Conservation (phyloP, 2,888 invertebrate genomes). For the Eledone cirrhosa region DNA sequence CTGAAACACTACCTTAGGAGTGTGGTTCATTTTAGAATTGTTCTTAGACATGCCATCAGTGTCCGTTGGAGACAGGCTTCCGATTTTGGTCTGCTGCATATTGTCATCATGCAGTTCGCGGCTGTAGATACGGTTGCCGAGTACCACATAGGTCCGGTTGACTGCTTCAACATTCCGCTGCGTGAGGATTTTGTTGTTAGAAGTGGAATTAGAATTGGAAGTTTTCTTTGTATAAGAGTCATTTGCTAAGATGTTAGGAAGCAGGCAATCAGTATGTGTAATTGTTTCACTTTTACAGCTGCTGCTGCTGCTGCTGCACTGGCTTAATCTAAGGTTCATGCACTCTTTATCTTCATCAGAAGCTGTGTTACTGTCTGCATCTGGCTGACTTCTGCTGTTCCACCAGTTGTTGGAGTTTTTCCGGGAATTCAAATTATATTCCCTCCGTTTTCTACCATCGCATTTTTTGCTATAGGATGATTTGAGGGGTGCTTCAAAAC, state of each 20-base stretch:
- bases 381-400: neutral
- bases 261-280: neutral
- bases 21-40: neutral
- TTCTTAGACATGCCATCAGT: neutral
- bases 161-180: neutral
- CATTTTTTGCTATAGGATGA: constrained; percentile 18
- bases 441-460: constrained; percentile 18
- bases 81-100: neutral
- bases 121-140: constrained; percentile 18
- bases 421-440: constrained; percentile 28
- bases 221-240: neutral
- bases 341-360: constrained; percentile 8
- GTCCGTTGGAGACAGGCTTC: neutral
- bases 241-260: too few relatives aligned
- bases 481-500: neutral
- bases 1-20: neutral
- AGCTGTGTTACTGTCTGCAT: constrained; percentile 21
- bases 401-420: constrained; percentile 17
- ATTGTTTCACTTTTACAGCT: constrained; percentile 5
- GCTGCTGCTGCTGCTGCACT: constrained; percentile 21
- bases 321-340: neutral
- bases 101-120: neutral
- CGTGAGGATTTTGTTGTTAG: neutral
- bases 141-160: constrained; percentile 18
- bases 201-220: too few relatives aligned